A percentile compares a stretch with the other conserved stretches of the same genome.
These are phyloP conservation scores for Cynocephalus volans DNA, from an alignment of 2,113 vertebrate species.

Conservation along the genomic window DNA sequence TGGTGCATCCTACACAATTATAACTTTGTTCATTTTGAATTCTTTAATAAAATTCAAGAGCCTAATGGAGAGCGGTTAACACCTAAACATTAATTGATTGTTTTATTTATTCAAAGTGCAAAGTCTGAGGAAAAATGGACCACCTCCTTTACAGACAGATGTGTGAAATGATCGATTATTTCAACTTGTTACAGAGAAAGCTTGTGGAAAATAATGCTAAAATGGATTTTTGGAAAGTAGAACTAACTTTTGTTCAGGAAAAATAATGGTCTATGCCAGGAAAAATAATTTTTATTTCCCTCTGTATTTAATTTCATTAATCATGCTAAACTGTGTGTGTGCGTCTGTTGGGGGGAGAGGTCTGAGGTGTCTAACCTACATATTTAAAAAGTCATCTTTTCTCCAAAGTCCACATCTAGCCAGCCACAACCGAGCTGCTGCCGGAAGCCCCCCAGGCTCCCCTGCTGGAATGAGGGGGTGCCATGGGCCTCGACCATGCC, in stretches of 20 bases:
- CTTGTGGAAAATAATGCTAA: constrained; percentile 57
- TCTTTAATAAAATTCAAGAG: neutral
- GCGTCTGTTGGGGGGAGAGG: neutral
- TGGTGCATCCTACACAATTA: neutral
- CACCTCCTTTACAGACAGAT: neutral
- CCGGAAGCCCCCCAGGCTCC: no score
- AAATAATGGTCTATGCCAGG: constrained; percentile 67
- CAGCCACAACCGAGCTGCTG: no score
- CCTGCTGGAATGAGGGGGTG: no score
- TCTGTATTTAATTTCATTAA: constrained; percentile 64
- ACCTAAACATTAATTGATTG: neutral
- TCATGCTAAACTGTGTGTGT: neutral
- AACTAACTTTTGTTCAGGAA: constrained; percentile 61
- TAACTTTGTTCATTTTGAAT: neutral
- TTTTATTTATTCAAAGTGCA: neutral
- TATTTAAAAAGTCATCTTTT: neutral
- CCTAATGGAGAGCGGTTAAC: neutral
- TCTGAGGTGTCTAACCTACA: neutral
- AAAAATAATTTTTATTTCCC: constrained; percentile 80
- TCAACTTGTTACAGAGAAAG: neutral
- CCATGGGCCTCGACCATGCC: no score
- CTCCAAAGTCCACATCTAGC: no score
- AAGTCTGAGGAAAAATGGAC: neutral
- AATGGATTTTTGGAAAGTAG: constrained; percentile 66
- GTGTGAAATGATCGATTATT: neutral